A percentile compares a stretch with the other conserved stretches of the same genome.
Conservation (phyloP, 2,888 invertebrate genomes). For the Agrochola litura region DNA sequence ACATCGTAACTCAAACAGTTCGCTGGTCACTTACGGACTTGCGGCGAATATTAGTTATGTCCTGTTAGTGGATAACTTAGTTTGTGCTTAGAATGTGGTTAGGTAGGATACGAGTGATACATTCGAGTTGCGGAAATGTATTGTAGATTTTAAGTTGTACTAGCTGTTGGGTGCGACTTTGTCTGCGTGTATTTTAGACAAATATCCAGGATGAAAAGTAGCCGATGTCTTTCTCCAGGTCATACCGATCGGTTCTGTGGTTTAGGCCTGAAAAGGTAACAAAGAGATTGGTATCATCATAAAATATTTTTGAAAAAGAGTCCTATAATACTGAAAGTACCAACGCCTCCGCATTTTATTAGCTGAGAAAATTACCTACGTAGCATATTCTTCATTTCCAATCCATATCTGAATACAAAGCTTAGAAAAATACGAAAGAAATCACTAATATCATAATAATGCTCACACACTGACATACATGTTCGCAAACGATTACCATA, state of each 20-base stretch:
- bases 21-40: constrained; percentile 33
- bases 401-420: constrained; percentile 28
- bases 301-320: background rate
- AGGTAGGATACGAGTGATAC: background rate
- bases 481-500: constrained; percentile 55
- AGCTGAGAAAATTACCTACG: background rate
- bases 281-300: background rate
- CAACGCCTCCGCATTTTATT: background rate
- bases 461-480: constrained; percentile 38
- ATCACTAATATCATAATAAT: constrained; percentile 35
- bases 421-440: constrained; percentile 25
- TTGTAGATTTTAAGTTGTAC: background rate
- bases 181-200: background rate
- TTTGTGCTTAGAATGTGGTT: constrained; percentile 28
- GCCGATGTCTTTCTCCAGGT: background rate
- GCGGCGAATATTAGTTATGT: constrained; percentile 29
- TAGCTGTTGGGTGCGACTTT: no score
- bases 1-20: constrained; percentile 36
- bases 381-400: constrained; percentile 24
- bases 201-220: background rate
- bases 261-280: background rate
- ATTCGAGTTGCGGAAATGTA: background rate
- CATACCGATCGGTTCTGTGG: background rate
- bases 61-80: constrained; percentile 26
- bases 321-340: background rate